A percentile compares a stretch with the other conserved stretches of the same genome.
Conservation (phyloP, 2,797 vertebrate genomes). For the Sorex maritimensis region DNA sequence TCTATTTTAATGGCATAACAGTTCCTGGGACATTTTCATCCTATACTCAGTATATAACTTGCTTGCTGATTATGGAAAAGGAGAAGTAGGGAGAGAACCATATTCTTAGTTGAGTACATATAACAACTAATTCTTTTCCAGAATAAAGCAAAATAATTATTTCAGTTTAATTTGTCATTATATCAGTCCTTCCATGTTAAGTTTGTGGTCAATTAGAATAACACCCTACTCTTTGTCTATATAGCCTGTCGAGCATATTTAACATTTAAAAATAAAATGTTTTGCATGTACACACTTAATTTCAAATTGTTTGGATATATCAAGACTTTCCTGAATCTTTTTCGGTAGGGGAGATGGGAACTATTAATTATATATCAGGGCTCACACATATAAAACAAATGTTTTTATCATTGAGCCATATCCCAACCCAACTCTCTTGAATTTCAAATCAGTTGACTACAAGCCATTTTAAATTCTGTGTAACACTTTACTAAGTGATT, state of each 20-base stretch:
- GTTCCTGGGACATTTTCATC: background rate
- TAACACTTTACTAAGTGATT: background rate
- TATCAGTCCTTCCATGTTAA: background rate
- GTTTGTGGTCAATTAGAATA: slow-evolving; percentile 33
- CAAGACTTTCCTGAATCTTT: background rate
- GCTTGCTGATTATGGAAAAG: background rate
- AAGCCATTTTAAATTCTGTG: slow-evolving; percentile 32
- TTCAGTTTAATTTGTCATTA: background rate
- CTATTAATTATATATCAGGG: too few relatives aligned
- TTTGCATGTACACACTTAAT: slow-evolving; percentile 37
- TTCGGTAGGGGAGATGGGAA: too few relatives aligned
- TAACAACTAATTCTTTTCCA: slow-evolving; percentile 39
- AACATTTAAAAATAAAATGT: slow-evolving; percentile 44
- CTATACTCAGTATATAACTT: background rate
- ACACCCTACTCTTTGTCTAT: too few relatives aligned
- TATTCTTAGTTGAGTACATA: background rate
- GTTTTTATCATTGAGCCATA: too few relatives aligned
- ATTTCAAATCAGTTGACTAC: background rate
- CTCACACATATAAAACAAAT: too few relatives aligned
- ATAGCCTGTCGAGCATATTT: background rate
- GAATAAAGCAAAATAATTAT: slow-evolving; percentile 39
- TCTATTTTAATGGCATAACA: background rate
- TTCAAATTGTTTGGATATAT: slow-evolving; percentile 39
- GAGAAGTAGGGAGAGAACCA: background rate
- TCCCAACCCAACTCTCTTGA: too few relatives aligned